Evolutionary conservation across 2,113 vertebrate genomes (phyloP).

Genomic region (Callipepla californica): DNA sequence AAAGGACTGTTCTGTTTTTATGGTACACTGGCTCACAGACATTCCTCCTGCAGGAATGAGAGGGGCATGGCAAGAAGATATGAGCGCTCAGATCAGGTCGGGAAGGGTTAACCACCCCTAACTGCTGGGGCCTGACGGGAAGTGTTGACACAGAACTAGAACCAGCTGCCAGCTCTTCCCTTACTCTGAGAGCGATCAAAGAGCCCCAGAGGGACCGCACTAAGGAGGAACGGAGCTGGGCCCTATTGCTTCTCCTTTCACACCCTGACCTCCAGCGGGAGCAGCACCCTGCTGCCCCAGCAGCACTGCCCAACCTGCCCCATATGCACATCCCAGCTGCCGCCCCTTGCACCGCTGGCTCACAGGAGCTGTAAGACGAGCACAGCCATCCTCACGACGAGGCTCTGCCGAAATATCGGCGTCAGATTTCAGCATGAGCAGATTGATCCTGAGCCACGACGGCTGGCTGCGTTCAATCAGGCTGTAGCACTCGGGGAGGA

Average conservation of each 20-base stretch:
- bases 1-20: background rate
- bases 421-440: background rate
- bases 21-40: background rate
- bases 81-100: background rate
- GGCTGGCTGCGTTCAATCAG: background rate
- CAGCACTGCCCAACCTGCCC: background rate
- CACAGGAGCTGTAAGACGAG: background rate
- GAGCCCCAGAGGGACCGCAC: background rate
- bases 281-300: background rate
- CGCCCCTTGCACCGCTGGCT: background rate
- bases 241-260: background rate
- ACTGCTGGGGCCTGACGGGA: background rate
- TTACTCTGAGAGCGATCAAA: background rate
- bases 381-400: accelerated
- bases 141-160: background rate
- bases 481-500: background rate
- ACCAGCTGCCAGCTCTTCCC: background rate
- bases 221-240: background rate
- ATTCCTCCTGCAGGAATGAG: background rate
- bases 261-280: background rate
- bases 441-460: accelerated
- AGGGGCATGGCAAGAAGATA: background rate
- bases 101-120: background rate
- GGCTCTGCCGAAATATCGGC: background rate
- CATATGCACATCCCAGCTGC: accelerated